These are phyloP conservation scores for Litoditis marina DNA, from an alignment of 2,888 invertebrate genomes.

Conservation along the genomic window DNA sequence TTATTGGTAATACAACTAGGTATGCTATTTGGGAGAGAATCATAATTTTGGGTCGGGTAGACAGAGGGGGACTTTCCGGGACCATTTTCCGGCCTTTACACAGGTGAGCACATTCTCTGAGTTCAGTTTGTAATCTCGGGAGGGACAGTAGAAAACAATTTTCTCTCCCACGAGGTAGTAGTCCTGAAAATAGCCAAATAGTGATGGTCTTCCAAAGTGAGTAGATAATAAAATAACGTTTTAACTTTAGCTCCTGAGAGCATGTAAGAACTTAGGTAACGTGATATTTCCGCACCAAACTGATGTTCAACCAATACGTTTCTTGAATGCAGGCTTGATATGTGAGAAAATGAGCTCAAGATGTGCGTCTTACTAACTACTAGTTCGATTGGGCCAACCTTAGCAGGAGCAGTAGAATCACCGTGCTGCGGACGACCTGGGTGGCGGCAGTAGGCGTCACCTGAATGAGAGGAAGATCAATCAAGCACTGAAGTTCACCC, in stretches of 20 bases:
- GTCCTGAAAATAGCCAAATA: constrained; percentile 23
- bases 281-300: too few relatives aligned
- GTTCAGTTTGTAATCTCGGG: constrained; percentile 42
- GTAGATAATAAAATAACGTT: too few relatives aligned
- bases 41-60: constrained; percentile 21
- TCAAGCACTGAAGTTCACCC: too few relatives aligned
- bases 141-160: constrained; percentile 55
- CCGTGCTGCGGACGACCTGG: constrained; percentile 53
- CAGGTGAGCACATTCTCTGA: constrained; percentile 56
- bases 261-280: too few relatives aligned
- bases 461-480: constrained; percentile 22
- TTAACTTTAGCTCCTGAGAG: too few relatives aligned
- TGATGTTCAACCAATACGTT: too few relatives aligned
- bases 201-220: too few relatives aligned
- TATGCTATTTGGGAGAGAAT: too few relatives aligned
- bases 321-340: too few relatives aligned
- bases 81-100: constrained; percentile 28
- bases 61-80: constrained; percentile 35
- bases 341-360: too few relatives aligned
- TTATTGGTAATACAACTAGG: too few relatives aligned
- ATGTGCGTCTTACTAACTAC: not conserved
- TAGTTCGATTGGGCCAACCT: constrained; percentile 6
- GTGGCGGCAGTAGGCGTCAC: constrained; percentile 43
- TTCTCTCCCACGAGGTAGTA: constrained; percentile 56
- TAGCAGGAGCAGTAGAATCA: constrained; percentile 45